Conservation (phyloP, 2,113 vertebrate species). For the Hippocampus mohnikei region DNA sequence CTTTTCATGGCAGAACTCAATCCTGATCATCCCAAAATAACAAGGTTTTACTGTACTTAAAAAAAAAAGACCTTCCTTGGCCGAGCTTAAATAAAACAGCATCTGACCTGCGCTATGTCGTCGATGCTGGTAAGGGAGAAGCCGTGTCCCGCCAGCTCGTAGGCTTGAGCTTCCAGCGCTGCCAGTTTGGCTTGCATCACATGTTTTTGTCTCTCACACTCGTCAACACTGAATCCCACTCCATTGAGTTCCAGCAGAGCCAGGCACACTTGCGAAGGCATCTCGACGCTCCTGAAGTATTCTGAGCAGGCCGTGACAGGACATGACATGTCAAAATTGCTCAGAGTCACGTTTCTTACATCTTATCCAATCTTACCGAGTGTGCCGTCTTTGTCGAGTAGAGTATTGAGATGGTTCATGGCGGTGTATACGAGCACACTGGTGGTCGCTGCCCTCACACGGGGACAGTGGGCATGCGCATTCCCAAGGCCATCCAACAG, state of each 20-base stretch:
- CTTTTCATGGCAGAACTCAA: no score
- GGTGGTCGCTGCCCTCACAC: slow-evolving; percentile 82
- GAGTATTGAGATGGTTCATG: slow-evolving; percentile 78
- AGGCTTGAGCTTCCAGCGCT: slow-evolving; percentile 81
- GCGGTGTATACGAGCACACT: slow-evolving; percentile 78
- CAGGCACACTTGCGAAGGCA: slow-evolving; percentile 90
- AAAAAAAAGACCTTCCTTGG: no score
- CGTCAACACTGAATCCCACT: slow-evolving; percentile 86
- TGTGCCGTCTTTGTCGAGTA: slow-evolving; percentile 81
- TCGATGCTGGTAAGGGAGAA: slow-evolving; percentile 92
- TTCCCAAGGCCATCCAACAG: slow-evolving; percentile 82
- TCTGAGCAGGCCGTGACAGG: slow-evolving; percentile 63
- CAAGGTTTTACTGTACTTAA: no score
- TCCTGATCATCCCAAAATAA: no score
- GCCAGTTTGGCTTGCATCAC: slow-evolving; percentile 90
- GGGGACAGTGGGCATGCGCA: slow-evolving; percentile 70
- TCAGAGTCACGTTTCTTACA: not conserved
- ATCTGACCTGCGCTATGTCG: slow-evolving; percentile 85
- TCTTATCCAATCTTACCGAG: slow-evolving; percentile 67
- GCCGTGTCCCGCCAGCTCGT: slow-evolving; percentile 84
- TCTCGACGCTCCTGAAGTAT: slow-evolving; percentile 83
- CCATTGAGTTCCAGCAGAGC: slow-evolving; percentile 93
- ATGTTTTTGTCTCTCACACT: slow-evolving; percentile 88
- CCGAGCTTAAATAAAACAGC: not conserved
- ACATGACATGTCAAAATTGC: not conserved